phyloP scores from a whole-genome alignment of 2,888 invertebrate species.

The Lathronympha strigana region DNA sequence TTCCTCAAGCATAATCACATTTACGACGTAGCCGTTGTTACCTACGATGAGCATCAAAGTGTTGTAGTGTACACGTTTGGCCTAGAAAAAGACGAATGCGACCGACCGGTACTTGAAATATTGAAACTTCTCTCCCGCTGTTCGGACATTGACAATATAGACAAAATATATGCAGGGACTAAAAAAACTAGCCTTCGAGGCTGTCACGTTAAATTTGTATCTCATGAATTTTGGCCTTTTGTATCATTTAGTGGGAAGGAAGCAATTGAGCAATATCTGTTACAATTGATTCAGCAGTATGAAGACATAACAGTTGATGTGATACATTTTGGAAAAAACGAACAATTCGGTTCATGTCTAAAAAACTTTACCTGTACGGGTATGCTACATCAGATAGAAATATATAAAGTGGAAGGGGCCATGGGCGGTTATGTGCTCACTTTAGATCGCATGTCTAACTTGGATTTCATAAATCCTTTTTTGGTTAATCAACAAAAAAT shows the following conservation, averaged over 20 bases:
- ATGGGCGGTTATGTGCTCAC: conserved; percentile 49
- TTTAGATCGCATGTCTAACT: conserved; percentile 7
- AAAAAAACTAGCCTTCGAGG: conserved; percentile 34
- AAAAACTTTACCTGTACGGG: conserved; percentile 44
- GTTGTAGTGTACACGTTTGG: conserved; percentile 44
- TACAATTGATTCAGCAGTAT: conserved; percentile 48
- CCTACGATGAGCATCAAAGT: conserved; percentile 39
- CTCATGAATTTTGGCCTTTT: conserved; percentile 52
- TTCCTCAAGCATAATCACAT: conserved; percentile 50
- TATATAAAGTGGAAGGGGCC: conserved; percentile 52
- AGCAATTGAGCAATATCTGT: conserved; percentile 50
- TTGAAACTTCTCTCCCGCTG: conserved; percentile 17
- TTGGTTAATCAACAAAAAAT: conserved; percentile 41
- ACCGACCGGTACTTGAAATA: conserved; percentile 23
- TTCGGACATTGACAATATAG: conserved; percentile 34
- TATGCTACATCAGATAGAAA: conserved; percentile 47
- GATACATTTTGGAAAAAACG: conserved; percentile 44
- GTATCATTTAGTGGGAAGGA: conserved; percentile 46
- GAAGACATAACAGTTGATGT: conserved; percentile 48
- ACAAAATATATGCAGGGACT: conserved; percentile 12
- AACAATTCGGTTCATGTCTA: conserved; percentile 50
- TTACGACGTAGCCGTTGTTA: conserved; percentile 45
- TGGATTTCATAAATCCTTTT: conserved; percentile 43
- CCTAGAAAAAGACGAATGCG: conserved; percentile 35
- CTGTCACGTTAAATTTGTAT: conserved; percentile 47